Percentiles rank a stretch among this genome's conserved stretches.
phyloP scores from a whole-genome alignment of 2,113 vertebrate genomes.

The Catagonus wagneri region DNA sequence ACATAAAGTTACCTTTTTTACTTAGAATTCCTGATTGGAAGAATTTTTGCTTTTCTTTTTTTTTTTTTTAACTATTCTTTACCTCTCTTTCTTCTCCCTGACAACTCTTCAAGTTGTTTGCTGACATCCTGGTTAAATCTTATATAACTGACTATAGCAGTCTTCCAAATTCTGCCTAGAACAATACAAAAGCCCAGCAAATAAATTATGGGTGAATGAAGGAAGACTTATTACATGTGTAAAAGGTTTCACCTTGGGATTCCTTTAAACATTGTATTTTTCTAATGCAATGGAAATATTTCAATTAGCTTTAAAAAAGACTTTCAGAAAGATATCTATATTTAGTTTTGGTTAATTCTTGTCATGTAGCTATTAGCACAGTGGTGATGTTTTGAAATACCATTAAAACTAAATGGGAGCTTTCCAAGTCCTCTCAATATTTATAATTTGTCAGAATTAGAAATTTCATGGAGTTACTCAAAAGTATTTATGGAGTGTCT shows the following conservation, averaged over 20 bases:
- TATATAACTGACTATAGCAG: conserved; percentile 22
- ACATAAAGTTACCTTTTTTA: not conserved
- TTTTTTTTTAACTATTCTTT: not conserved
- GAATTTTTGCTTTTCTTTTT: not conserved
- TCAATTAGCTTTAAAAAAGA: conserved; percentile 65
- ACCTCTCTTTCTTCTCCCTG: conserved; percentile 11
- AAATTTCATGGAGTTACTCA: conserved; percentile 41
- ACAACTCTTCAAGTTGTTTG: conserved; percentile 59
- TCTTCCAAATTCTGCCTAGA: conserved; percentile 56
- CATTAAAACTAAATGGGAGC: conserved; percentile 48
- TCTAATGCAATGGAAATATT: conserved; percentile 63
- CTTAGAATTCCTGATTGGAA: not conserved
- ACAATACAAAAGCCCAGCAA: conserved; percentile 58
- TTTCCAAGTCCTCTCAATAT: conserved; percentile 43
- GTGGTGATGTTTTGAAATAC: conserved; percentile 68
- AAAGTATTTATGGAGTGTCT: not conserved
- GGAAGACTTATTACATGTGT: conserved; percentile 1
- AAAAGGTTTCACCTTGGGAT: conserved; percentile 39
- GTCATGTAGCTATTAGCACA: conserved; percentile 65
- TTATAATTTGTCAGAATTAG: conserved; percentile 58
- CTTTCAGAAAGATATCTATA: conserved; percentile 53
- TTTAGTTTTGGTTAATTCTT: conserved; percentile 69
- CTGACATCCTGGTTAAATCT: not conserved
- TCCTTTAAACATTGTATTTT: conserved; percentile 70
- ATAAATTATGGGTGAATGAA: conserved; percentile 51